Evolutionary conservation across 2,113 vertebrate species (phyloP), one percentile per base, ranked within the genome.

Genomic region (Lasiurus cinereus): DNA sequence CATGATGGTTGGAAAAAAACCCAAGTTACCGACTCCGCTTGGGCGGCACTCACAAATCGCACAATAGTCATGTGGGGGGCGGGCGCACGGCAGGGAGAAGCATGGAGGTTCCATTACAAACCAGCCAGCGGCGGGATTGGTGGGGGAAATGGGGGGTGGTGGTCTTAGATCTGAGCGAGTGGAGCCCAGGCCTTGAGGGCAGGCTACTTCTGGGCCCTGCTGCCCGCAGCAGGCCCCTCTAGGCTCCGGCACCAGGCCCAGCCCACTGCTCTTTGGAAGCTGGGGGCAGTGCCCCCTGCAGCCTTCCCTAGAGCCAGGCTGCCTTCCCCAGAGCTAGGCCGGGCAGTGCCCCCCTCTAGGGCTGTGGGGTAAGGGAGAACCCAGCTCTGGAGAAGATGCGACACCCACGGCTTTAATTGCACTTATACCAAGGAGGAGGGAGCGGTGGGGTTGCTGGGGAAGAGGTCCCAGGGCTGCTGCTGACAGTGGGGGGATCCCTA

Each of bases 1-100:
- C 98, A 98, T 98, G 97, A 98, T 98, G 97, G 98, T 98, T 98
- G 97, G 97, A 97, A 95, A 97, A 92, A 97, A 97, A 97, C 96
- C 97, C 97, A 93, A 97, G 97, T 96, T 97, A 97, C 97, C 96
- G 14, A 96, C 97, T 97, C 96, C 95, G 96, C 93, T 91, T 29
- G 48, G 84, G 95, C 92, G 95, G 97, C 93, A 70, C 96, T 96
- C 98, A 98, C 98, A 91, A 98, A 96, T 97, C 97, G 87, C 97
- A 97, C 98, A 97, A 97, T 96, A 97, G 97, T 98, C 84, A 97
- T 85, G 94, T 91, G 96, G 80, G 87, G 96, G 96, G 79, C 5
- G 12, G 94, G 96, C 87, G 93, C 95, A 98, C 93, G 85, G 97
- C 98, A 97, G 95, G 84, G 91, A 90, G 96, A 97, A 92, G 96